Evolutionary conservation across 2,113 vertebrate species (phyloP).

Genomic region (Chlamydotis undulata): DNA sequence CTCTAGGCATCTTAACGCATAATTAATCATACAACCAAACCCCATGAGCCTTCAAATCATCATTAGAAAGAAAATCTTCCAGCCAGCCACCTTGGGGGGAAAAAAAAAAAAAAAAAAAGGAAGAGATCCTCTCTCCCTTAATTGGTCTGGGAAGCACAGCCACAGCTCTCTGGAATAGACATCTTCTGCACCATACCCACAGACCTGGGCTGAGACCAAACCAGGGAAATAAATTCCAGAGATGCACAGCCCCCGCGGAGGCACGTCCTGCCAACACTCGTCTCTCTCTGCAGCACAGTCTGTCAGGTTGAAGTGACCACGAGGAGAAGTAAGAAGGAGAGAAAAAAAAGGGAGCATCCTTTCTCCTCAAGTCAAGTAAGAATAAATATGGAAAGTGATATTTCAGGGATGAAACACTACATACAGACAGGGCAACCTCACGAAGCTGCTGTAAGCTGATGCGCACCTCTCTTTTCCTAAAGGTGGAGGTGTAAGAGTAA

Average conservation of each 20-base stretch:
- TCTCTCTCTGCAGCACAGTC: background rate
- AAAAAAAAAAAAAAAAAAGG: background rate
- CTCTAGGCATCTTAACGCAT: constrained; percentile 15
- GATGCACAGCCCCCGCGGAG: background rate
- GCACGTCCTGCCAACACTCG: background rate
- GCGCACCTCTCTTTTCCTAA: background rate
- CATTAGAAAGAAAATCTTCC: constrained; percentile 55
- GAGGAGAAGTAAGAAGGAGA: background rate
- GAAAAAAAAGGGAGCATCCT: background rate
- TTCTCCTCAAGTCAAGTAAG: background rate
- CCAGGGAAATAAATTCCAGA: background rate
- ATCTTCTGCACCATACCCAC: background rate
- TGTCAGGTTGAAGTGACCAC: background rate
- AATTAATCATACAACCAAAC: constrained; percentile 60
- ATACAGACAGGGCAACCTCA: background rate
- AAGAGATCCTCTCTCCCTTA: background rate
- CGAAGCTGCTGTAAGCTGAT: background rate
- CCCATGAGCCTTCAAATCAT: constrained; percentile 53
- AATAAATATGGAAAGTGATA: background rate
- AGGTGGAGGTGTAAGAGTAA: background rate
- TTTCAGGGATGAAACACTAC: background rate
- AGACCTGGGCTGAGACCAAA: background rate
- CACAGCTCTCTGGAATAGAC: background rate
- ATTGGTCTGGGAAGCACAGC: constrained; percentile 3
- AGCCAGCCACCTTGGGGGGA: background rate